phyloP scores from a whole-genome alignment of 37 sponge, comb jelly and placozoan genomes.

The Cliona cf. orientalis region DNA sequence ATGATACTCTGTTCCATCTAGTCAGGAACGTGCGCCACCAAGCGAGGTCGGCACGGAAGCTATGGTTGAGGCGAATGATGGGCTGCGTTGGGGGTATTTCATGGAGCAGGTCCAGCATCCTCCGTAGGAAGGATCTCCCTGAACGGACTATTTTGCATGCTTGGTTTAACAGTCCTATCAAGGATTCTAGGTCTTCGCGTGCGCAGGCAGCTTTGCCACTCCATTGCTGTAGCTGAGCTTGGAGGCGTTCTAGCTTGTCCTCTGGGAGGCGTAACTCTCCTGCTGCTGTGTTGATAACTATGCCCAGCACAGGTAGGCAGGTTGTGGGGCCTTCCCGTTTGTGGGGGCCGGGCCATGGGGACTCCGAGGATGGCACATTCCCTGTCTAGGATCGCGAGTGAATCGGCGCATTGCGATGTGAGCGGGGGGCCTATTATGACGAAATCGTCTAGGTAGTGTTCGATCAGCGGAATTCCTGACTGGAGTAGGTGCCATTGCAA shows the following conservation, averaged over 20 bases:
- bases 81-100: background rate
- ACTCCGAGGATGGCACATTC: slow-evolving; percentile 37
- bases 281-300: slow-evolving; percentile 19
- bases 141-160: slow-evolving; percentile 36
- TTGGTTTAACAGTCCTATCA: slow-evolving; percentile 39
- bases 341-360: slow-evolving; percentile 42
- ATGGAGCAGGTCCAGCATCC: slow-evolving; percentile 31
- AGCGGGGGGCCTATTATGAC: slow-evolving; percentile 25
- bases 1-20: slow-evolving; percentile 21
- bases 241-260: background rate
- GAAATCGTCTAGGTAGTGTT: slow-evolving; percentile 67
- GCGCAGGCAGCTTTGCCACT: background rate
- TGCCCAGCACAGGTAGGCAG: slow-evolving; percentile 45
- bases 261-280: background rate
- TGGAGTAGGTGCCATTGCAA: slow-evolving; percentile 13
- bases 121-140: too few relatives aligned
- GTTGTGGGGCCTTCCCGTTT: slow-evolving; percentile 59
- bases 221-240: background rate
- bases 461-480: slow-evolving; percentile 3
- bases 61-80: slow-evolving; percentile 21
- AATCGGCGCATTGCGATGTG: slow-evolving; percentile 2
- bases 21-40: slow-evolving; percentile 28
- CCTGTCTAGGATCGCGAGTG: background rate
- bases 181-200: slow-evolving; percentile 30
- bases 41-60: slow-evolving; percentile 34